Percentiles rank a stretch among this genome's conserved stretches.
Evolutionary conservation across 2,888 invertebrate species (phyloP).

Genomic region (Resseliella maxima): DNA sequence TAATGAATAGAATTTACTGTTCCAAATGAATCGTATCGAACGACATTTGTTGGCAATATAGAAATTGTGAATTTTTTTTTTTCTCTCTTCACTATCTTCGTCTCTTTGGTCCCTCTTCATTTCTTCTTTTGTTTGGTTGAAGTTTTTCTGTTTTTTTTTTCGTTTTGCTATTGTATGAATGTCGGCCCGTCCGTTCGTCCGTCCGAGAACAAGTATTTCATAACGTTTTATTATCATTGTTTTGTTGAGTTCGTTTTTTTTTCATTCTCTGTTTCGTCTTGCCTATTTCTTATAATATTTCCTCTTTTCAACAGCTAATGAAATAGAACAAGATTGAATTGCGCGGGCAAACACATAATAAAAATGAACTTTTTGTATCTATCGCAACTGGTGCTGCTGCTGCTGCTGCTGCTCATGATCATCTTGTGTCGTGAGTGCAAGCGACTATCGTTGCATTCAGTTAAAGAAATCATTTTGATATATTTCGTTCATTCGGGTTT

Average conservation of each 20-base stretch:
- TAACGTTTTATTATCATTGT: slow-evolving; percentile 46
- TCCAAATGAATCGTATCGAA: slow-evolving; percentile 40
- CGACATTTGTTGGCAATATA: slow-evolving; percentile 43
- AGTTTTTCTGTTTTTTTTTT: slow-evolving; percentile 7
- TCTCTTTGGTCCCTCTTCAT: not conserved
- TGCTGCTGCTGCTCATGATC: not conserved
- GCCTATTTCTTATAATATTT: not conserved
- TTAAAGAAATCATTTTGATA: slow-evolving; percentile 40
- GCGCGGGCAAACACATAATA: slow-evolving; percentile 10
- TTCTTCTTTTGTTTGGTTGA: slow-evolving; percentile 30
- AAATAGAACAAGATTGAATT: slow-evolving; percentile 52
- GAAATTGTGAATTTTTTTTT: slow-evolving; percentile 41
- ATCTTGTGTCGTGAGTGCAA: slow-evolving; percentile 3
- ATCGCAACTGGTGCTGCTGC: no score
- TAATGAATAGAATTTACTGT: slow-evolving; percentile 55
- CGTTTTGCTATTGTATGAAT: not conserved
- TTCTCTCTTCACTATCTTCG: not conserved
- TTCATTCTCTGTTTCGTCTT: not conserved
- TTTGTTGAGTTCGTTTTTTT: not conserved
- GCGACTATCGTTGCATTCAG: not conserved
- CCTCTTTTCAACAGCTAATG: slow-evolving; percentile 53
- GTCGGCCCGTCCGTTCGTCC: no score
- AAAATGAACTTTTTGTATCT: no score
- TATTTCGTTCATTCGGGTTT: not conserved
- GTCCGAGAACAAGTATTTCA: slow-evolving; percentile 44